These are phyloP conservation scores for Lithophane socia DNA, from an alignment of 2,888 invertebrate genomes.

Conservation along the genomic window DNA sequence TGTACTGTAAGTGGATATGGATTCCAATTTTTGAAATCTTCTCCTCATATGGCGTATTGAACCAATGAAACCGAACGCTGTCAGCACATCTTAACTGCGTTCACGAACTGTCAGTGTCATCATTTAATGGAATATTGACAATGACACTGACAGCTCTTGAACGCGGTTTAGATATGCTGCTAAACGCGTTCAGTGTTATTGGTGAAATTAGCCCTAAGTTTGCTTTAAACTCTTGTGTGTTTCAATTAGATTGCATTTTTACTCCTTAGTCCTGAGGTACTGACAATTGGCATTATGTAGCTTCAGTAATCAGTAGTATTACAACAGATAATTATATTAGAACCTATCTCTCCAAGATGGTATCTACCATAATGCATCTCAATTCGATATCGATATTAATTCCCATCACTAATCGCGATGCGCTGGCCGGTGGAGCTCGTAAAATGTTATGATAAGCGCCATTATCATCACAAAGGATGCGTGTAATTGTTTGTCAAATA, in stretches of 20 bases:
- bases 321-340: background rate
- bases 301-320: background rate
- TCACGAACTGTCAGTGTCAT: no score
- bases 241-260: background rate
- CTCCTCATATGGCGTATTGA: no score
- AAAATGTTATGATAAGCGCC: conserved; percentile 88
- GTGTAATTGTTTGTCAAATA: conserved; percentile 91
- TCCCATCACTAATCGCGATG: conserved; percentile 72
- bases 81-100: no score
- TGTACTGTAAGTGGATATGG: no score
- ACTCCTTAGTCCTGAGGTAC: background rate
- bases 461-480: conserved; percentile 90
- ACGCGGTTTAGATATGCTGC: no score
- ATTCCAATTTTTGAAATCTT: background rate
- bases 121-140: no score
- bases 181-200: no score
- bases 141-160: no score
- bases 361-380: conserved; percentile 11
- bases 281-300: background rate
- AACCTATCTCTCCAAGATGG: background rate
- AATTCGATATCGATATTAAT: conserved; percentile 49
- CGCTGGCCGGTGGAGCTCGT: conserved; percentile 78
- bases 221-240: background rate
- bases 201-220: background rate
- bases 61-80: background rate